phyloP scores from a whole-genome alignment of 2,797 vertebrate species.

The Hypotaenidia philippensis region DNA sequence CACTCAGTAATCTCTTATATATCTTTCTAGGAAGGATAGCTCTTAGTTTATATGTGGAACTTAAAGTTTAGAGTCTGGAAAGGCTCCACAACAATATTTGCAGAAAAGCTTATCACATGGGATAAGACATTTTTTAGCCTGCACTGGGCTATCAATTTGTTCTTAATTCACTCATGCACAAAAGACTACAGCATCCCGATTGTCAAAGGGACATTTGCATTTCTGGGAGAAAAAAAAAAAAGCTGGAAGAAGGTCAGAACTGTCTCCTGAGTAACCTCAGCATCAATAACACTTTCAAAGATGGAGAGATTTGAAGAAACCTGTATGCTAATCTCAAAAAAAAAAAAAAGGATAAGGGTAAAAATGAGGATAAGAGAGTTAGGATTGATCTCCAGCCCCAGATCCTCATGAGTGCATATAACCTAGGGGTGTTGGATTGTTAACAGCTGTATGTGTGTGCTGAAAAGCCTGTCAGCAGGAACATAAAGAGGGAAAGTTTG shows the following conservation, averaged over 20 bases:
- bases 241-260: not conserved
- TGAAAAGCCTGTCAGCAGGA: not conserved
- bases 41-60: not conserved
- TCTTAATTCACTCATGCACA: not conserved
- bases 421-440: not conserved
- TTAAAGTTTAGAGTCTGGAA: not conserved
- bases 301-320: not conserved
- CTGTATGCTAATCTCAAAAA: not conserved
- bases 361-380: not conserved
- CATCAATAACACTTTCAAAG: not conserved
- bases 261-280: not conserved
- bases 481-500: not conserved
- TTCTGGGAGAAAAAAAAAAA: not conserved
- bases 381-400: not conserved
- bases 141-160: not conserved
- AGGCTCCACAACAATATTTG: not conserved
- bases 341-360: not conserved
- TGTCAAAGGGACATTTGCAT: not conserved
- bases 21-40: not conserved
- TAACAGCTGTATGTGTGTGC: not conserved
- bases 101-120: not conserved
- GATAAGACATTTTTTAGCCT: not conserved
- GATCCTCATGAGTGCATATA: not conserved
- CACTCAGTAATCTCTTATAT: not conserved
- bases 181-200: not conserved